Conservation (phyloP, 2,888 invertebrate species). For the Agrenia bidenticulata region DNA sequence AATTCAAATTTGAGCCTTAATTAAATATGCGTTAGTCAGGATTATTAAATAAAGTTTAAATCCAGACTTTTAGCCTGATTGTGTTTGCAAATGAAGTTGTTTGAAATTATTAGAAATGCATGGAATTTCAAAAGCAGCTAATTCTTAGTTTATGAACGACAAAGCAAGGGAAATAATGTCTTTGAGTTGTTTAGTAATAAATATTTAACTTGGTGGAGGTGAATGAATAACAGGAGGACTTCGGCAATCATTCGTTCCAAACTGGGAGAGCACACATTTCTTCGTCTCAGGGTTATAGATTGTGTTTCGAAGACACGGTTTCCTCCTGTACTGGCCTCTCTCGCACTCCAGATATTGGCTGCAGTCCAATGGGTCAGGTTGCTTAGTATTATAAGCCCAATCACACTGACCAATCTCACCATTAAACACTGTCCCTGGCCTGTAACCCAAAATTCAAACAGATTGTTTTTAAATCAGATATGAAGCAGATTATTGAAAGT, state of each 20-base stretch:
- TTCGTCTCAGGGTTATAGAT: constrained; percentile 25
- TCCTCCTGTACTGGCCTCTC: constrained; percentile 22
- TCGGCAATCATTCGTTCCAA: background rate
- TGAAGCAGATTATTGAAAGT: too few species aligned
- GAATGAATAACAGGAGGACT: background rate
- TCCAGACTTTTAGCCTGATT: too few species aligned
- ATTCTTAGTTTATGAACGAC: too few species aligned
- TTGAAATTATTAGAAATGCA: too few species aligned
- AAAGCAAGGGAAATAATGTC: too few species aligned
- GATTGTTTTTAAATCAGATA: too few species aligned
- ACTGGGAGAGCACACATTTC: constrained; percentile 20
- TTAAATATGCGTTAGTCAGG: too few species aligned
- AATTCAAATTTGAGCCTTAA: too few species aligned
- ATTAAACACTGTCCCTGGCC: constrained; percentile 50
- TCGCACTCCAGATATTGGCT: constrained; percentile 34
- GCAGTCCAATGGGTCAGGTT: constrained; percentile 30
- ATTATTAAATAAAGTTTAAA: too few species aligned
- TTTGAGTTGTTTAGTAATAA: too few species aligned
- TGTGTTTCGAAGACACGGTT: constrained; percentile 26
- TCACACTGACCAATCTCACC: constrained; percentile 45
- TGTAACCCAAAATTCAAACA: constrained; percentile 11
- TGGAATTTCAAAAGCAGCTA: too few species aligned
- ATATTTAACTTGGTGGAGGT: constrained; percentile 12
- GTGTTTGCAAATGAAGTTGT: too few species aligned
- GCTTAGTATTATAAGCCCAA: constrained; percentile 43